Evolutionary conservation across 2,888 invertebrate species (phyloP), one percentile per base, ranked within the genome.

Genomic region (Calameuta idolon): DNA sequence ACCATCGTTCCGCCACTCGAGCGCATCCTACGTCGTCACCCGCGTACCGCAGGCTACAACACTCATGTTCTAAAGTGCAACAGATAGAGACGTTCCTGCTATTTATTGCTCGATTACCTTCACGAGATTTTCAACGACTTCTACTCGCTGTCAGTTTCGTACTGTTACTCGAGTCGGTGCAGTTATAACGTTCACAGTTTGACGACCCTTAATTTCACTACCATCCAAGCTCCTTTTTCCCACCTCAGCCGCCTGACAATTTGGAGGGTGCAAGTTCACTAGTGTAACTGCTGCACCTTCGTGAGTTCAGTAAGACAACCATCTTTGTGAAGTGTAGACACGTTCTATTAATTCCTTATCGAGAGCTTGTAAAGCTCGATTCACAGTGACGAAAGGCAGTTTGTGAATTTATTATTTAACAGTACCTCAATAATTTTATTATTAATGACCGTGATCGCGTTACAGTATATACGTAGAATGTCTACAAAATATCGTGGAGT

Each of bases 401-500:
- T 55, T 55, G 55, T 55, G 55, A 9, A 15, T 55, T 23, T 55
- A 55, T 23, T 55, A 55, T 55, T 55, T 55, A 55, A 23, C 9
- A 55, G 23, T 15, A 55, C 23, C 9, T 55, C 1, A 55, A 55
- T 55, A 55, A 23, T 71, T 71, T 69, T 76, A 82, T 79, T 75
- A 80, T 83, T 83, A 78, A 83, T 84, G 84, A 81, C 80, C 79
- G 81, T 82, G 79, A 81, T 75, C 76, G 80, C 79, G 73, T 77
- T 83, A 34, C 76, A 78, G 74, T 80, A 82, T 55, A 78, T 81
- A 69, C 79, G 80, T 75, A 81, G 83, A 75, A 75, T 82, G 75
- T 84, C 81, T 78, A 81, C 84, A 75, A 82, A 84, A 78, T 83
- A 81, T 81, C 84, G 84, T 76, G 81, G 78, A 76, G 80, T 75